These are phyloP conservation scores for Cotesia vestalis DNA, from an alignment of 1,140 invertebrate genomes.

Conservation along the genomic window DNA sequence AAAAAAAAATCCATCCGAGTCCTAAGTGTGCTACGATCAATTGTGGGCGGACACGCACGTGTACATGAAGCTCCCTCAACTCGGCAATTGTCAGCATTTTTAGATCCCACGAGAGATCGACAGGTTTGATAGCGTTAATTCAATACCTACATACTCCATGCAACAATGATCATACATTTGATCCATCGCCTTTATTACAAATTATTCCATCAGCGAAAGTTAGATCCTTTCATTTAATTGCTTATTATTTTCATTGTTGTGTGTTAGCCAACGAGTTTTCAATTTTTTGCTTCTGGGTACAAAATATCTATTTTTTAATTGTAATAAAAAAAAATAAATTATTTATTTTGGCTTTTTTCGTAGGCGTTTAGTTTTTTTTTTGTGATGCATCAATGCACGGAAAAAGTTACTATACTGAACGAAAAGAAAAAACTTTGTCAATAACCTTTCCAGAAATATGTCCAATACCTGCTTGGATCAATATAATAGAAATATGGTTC, in stretches of 20 bases:
- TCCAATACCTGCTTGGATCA: too few relatives aligned
- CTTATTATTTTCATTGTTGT: neutral
- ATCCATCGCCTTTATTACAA: constrained; percentile 16
- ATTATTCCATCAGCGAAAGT: constrained; percentile 27
- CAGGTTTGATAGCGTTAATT: constrained; percentile 28
- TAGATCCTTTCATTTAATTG: neutral
- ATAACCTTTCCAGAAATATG: too few relatives aligned
- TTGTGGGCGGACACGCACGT: constrained; percentile 32
- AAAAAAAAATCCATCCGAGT: constrained; percentile 36
- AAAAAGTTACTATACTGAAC: too few relatives aligned
- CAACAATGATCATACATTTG: constrained; percentile 23
- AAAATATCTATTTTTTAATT: too few relatives aligned
- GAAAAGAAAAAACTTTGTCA: too few relatives aligned
- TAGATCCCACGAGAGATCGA: constrained; percentile 27
- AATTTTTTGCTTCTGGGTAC: neutral
- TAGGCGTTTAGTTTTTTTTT: too few relatives aligned
- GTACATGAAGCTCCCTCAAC: constrained; percentile 27
- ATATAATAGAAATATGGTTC: too few relatives aligned
- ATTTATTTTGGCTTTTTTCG: too few relatives aligned
- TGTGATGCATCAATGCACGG: too few relatives aligned
- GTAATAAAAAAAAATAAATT: too few relatives aligned
- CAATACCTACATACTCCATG: neutral
- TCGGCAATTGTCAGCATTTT: constrained; percentile 21
- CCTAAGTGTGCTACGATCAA: constrained; percentile 26
- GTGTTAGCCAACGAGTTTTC: neutral